Percentiles rank a stretch among this genome's conserved stretches.
phyloP scores from a whole-genome alignment of 1,140 invertebrate genomes.

The Saccostrea cuccullata region DNA sequence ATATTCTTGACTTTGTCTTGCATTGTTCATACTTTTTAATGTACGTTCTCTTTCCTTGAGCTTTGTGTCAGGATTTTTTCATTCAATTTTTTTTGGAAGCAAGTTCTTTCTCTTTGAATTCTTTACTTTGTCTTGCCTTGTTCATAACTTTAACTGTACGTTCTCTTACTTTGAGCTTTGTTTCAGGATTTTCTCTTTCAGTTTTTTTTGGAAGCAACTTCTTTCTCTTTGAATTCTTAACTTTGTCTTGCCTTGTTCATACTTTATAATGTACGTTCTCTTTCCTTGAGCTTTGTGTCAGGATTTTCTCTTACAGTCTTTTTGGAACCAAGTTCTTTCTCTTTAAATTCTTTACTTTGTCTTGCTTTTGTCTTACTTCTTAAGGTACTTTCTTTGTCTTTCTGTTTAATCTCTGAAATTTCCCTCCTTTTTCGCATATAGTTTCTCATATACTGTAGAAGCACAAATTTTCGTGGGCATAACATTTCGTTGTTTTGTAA shows the following conservation, averaged over 20 bases:
- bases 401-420: background rate
- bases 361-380: too few relatives aligned
- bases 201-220: too few relatives aligned
- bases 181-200: too few relatives aligned
- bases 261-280: background rate
- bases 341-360: too few relatives aligned
- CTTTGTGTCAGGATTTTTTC: background rate
- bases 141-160: background rate
- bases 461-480: too few relatives aligned
- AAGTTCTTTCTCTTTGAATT: too few relatives aligned
- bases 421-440: slow-evolving; percentile 34
- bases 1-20: slow-evolving; percentile 6
- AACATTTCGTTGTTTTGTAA: too few relatives aligned
- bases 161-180: too few relatives aligned
- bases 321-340: background rate
- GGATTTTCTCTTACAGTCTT: slow-evolving; percentile 3
- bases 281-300: slow-evolving; percentile 19
- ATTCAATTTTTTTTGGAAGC: too few relatives aligned
- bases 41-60: slow-evolving; percentile 29
- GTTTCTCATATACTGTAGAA: slow-evolving; percentile 38
- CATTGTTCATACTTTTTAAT: slow-evolving; percentile 36
- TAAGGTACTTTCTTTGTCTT: slow-evolving; percentile 3
- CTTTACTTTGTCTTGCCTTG: slow-evolving; percentile 11
- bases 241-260: background rate
- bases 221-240: background rate